Percentiles rank a stretch among this genome's conserved stretches.
Conservation (phyloP, 2,888 invertebrate genomes). For the Ectobius pallidus region DNA sequence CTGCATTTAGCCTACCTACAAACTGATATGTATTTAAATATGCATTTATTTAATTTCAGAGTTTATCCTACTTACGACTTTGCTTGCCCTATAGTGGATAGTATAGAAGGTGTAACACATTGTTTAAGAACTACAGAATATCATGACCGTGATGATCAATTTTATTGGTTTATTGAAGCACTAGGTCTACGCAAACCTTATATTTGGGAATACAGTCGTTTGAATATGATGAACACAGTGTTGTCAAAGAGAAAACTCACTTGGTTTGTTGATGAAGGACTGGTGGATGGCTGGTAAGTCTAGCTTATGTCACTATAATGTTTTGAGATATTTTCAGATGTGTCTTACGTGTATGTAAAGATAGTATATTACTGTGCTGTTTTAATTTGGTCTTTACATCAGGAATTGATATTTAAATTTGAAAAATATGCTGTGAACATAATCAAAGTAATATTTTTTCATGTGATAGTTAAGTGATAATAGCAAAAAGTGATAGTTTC, state of each 20-base stretch:
- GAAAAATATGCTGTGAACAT: no score
- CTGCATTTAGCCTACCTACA: no score
- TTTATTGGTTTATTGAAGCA: conserved; percentile 95
- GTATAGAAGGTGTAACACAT: conserved; percentile 96
- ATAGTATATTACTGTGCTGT: no score
- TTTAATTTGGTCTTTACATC: no score
- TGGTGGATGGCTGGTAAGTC: conserved; percentile 93
- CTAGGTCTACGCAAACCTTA: conserved; percentile 85
- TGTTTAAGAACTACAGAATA: conserved; percentile 98
- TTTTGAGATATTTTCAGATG: no score
- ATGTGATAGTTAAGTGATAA: no score
- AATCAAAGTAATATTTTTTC: no score
- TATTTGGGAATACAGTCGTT: conserved; percentile 95
- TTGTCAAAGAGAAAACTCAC: conserved; percentile 96
- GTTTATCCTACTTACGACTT: conserved; percentile 99
- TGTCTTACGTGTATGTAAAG: no score
- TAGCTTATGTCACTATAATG: neutral
- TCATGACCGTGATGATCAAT: conserved; percentile 97
- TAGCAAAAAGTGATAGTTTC: no score
- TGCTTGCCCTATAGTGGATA: conserved; percentile 98
- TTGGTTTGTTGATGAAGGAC: conserved; percentile 94
- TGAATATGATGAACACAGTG: conserved; percentile 98
- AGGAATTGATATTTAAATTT: no score
- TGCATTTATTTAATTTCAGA: conserved; percentile 59
- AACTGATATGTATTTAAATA: no score